Conservation (phyloP, 2,797 vertebrate genomes). For the Sebastes nivosus region DNA sequence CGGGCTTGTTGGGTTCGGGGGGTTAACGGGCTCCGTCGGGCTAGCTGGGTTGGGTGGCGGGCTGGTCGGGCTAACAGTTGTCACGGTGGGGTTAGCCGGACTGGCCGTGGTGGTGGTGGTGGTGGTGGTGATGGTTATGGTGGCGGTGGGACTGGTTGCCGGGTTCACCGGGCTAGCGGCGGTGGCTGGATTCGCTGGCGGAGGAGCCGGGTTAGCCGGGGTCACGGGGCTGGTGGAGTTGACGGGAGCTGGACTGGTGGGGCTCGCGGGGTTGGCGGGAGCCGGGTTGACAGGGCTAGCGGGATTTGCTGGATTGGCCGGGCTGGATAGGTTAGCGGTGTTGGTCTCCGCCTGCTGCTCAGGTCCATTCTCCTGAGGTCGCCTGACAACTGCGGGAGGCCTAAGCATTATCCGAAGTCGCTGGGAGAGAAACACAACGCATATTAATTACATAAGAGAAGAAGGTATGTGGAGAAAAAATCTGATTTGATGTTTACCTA, state of each 20-base stretch:
- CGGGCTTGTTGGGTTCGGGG: slow-evolving; percentile 68
- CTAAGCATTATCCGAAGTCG: slow-evolving; percentile 95
- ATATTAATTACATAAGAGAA: not conserved
- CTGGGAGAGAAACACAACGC: slow-evolving; percentile 69
- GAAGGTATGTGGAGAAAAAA: not conserved
- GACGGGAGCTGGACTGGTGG: slow-evolving; percentile 3
- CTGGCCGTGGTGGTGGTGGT: slow-evolving; percentile 44
- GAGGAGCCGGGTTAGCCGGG: slow-evolving; percentile 29
- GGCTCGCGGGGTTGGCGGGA: not conserved
- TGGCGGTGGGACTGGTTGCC: slow-evolving; percentile 54
- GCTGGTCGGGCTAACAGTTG: slow-evolving; percentile 70
- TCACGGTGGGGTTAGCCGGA: slow-evolving; percentile 48
- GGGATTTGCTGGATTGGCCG: slow-evolving; percentile 47
- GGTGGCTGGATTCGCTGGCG: slow-evolving; percentile 34
- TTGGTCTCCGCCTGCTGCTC: slow-evolving; percentile 91
- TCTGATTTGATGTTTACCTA: not conserved
- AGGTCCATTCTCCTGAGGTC: slow-evolving; percentile 90
- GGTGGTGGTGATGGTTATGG: slow-evolving; percentile 43
- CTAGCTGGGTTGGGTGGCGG: slow-evolving; percentile 59
- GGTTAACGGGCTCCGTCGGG: slow-evolving; percentile 64
- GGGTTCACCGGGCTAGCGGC: slow-evolving; percentile 64
- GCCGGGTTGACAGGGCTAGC: slow-evolving; percentile 40
- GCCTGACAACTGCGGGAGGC: slow-evolving; percentile 86
- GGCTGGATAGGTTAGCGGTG: slow-evolving; percentile 64
- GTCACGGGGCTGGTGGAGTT: slow-evolving; percentile 53